Evolutionary conservation across 1,140 invertebrate genomes (phyloP).

Genomic region (Drosophila carrolli): DNA sequence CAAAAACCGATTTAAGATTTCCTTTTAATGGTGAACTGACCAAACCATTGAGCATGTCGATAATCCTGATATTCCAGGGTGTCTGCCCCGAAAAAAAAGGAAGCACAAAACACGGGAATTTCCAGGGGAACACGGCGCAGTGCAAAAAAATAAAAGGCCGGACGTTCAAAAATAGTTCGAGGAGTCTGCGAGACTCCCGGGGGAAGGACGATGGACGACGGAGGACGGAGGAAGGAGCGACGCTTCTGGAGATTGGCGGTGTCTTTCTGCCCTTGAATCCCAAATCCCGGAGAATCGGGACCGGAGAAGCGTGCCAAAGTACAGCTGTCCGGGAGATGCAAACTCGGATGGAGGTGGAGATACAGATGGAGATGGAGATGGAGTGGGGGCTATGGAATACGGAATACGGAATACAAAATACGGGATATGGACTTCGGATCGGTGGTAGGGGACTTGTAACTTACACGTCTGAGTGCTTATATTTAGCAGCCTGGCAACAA

Average conservation of each 20-base stretch:
- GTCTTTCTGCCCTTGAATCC: constrained; percentile 52
- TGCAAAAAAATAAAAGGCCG: constrained; percentile 33
- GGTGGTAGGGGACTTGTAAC: constrained; percentile 29
- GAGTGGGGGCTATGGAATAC: background rate
- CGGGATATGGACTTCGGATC: constrained; percentile 11
- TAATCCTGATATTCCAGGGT: background rate
- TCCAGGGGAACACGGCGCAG: constrained; percentile 25
- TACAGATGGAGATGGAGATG: constrained; percentile 5
- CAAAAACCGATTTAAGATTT: background rate
- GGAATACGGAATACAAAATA: background rate
- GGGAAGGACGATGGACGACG: constrained; percentile 38
- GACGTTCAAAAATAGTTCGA: constrained; percentile 61
- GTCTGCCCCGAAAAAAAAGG: background rate
- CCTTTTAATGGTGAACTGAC: background rate
- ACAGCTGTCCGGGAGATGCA: constrained; percentile 58
- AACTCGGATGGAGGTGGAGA: background rate
- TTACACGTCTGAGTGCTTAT: constrained; percentile 60
- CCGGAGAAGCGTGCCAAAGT: constrained; percentile 70
- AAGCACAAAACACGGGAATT: constrained; percentile 4
- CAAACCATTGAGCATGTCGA: background rate
- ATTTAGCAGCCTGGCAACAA: constrained; percentile 68
- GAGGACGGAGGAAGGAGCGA: constrained; percentile 21
- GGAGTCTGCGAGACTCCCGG: constrained; percentile 9
- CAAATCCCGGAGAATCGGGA: constrained; percentile 6
- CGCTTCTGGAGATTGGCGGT: constrained; percentile 48